Percentiles rank a stretch among this genome's conserved stretches.
phyloP scores from a whole-genome alignment of 2,797 vertebrate species.

The Cryptoprocta ferox region DNA sequence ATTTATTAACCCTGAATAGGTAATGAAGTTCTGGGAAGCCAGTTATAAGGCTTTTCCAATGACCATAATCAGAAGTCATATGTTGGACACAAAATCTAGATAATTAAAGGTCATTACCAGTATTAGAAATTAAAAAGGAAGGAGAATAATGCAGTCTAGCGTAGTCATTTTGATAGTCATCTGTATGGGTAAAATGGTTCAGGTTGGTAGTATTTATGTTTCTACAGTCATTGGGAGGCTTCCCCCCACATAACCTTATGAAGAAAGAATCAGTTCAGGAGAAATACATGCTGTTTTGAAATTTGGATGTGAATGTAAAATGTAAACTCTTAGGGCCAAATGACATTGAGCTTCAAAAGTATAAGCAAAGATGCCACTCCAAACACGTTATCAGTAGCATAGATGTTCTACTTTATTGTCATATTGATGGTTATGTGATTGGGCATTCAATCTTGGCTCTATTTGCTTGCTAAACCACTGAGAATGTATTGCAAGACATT shows the following conservation, averaged over 20 bases:
- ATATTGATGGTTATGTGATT: background rate
- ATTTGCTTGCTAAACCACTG: background rate
- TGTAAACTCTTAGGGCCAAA: background rate
- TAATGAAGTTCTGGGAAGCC: background rate
- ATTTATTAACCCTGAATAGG: background rate
- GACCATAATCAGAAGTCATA: background rate
- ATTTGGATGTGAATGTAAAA: background rate
- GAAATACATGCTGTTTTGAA: background rate
- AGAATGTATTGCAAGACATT: background rate
- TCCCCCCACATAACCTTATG: background rate
- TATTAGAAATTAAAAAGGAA: slow-evolving; percentile 64
- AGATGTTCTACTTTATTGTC: background rate
- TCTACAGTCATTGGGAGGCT: background rate
- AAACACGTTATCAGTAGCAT: background rate
- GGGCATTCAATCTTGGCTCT: background rate
- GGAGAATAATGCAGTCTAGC: slow-evolving; percentile 27
- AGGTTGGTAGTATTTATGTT: slow-evolving; percentile 48
- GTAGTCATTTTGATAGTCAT: background rate
- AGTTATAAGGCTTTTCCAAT: background rate
- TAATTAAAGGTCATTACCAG: slow-evolving; percentile 56
- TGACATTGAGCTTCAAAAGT: background rate
- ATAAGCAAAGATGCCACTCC: background rate
- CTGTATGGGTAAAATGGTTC: slow-evolving; percentile 54
- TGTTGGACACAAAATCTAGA: background rate
- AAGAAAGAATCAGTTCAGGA: background rate